Percentiles rank a stretch among this genome's conserved stretches.
Evolutionary conservation across 2,113 vertebrate species (phyloP).

Genomic region (Isichthys henryi): DNA sequence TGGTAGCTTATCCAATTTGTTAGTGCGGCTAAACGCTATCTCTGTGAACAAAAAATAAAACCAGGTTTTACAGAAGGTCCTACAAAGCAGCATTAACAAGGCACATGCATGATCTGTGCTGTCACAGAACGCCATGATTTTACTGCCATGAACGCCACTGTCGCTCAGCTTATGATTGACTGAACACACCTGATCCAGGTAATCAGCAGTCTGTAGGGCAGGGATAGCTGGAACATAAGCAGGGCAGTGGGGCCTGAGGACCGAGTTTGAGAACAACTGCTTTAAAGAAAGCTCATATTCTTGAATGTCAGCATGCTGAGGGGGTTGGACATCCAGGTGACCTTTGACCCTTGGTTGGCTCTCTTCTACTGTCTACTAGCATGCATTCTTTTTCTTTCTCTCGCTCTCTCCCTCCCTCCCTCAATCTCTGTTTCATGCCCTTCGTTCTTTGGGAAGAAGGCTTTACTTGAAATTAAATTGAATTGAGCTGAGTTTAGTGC

Average conservation of each 20-base stretch:
- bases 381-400: neutral
- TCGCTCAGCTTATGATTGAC: slow-evolving; percentile 23
- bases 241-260: too few relatives aligned
- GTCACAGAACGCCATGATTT: too few relatives aligned
- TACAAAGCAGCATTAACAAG: neutral
- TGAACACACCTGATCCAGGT: too few relatives aligned
- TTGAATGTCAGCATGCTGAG: neutral
- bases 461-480: neutral
- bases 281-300: neutral
- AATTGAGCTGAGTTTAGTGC: neutral
- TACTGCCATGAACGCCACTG: slow-evolving; percentile 47
- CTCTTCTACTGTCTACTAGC: too few relatives aligned
- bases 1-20: neutral
- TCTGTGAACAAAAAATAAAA: neutral
- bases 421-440: too few relatives aligned
- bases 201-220: too few relatives aligned
- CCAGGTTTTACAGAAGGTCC: neutral
- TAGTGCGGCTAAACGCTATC: neutral
- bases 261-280: neutral
- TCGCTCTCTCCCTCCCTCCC: too few relatives aligned
- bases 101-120: neutral
- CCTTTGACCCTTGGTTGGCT: neutral
- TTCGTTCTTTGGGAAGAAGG: neutral
- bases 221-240: too few relatives aligned
- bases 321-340: neutral